A percentile compares a stretch with the other conserved stretches of the same genome.
These are phyloP conservation scores for Acromyrmex echinatior DNA, from an alignment of 1,140 invertebrate genomes.

Conservation along the genomic window DNA sequence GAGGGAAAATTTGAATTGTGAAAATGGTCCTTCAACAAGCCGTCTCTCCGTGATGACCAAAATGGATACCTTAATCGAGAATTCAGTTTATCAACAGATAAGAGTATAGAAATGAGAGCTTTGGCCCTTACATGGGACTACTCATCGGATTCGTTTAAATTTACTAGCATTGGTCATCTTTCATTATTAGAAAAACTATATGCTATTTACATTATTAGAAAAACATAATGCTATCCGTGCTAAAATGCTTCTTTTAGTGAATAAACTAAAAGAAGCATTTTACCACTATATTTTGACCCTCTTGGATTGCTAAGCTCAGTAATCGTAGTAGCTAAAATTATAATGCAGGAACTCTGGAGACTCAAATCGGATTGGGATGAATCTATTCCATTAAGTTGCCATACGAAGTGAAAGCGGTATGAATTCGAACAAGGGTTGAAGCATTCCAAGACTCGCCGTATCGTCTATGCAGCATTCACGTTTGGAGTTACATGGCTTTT, in stretches of 20 bases:
- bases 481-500: not conserved
- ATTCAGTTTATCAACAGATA: not conserved
- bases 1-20: not conserved
- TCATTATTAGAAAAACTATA: not conserved
- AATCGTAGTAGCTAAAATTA: not conserved
- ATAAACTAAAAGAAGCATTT: not conserved
- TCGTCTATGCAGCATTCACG: accelerated
- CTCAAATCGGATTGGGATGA: not conserved
- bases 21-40: not conserved
- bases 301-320: not conserved
- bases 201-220: too few species aligned
- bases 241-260: too few species aligned
- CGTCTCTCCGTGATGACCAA: not conserved
- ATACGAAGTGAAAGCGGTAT: not conserved
- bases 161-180: not conserved
- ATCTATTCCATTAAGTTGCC: not conserved
- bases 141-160: not conserved
- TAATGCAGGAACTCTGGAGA: not conserved
- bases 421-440: not conserved
- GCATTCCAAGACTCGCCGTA: not conserved
- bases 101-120: too few species aligned
- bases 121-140: not conserved
- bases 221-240: too few species aligned
- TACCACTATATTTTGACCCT: not conserved
- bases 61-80: not conserved